A percentile compares a stretch with the other conserved stretches of the same genome.
Conservation (phyloP, 2,888 invertebrate genomes). For the Catocala sponsa region DNA sequence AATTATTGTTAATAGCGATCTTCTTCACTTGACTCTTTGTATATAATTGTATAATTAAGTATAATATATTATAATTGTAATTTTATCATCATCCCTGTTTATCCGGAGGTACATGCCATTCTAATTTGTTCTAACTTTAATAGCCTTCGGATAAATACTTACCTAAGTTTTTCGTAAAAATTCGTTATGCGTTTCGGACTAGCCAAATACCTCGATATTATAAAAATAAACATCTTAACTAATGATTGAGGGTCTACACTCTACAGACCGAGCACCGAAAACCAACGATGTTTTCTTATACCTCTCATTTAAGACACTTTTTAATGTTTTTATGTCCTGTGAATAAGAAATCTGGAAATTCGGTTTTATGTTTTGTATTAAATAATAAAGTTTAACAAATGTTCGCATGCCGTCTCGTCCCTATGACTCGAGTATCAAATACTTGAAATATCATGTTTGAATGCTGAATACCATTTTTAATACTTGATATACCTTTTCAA, state of each 20-base stretch:
- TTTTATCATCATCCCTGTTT: not conserved
- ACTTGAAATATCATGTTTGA: not conserved
- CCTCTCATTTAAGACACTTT: slow-evolving; percentile 49
- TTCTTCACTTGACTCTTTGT: too few species aligned
- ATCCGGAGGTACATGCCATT: slow-evolving; percentile 1
- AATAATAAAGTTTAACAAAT: slow-evolving; percentile 3
- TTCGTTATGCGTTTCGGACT: slow-evolving; percentile 74
- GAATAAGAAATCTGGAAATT: slow-evolving; percentile 32
- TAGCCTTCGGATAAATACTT: slow-evolving; percentile 22
- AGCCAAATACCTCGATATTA: slow-evolving; percentile 72
- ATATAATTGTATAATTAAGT: too few species aligned
- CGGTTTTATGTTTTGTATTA: slow-evolving; percentile 6
- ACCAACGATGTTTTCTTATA: slow-evolving; percentile 26
- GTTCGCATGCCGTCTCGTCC: slow-evolving; percentile 1
- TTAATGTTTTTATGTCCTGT: slow-evolving; percentile 13
- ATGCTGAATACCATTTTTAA: slow-evolving; percentile 11
- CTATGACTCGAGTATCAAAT: slow-evolving; percentile 9
- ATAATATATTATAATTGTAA: too few species aligned
- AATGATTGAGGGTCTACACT: slow-evolving; percentile 46
- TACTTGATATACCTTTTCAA: slow-evolving; percentile 9
- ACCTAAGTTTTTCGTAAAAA: slow-evolving; percentile 52
- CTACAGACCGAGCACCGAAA: slow-evolving; percentile 70
- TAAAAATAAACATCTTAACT: slow-evolving; percentile 60
- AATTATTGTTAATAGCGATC: too few species aligned
- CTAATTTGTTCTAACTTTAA: slow-evolving; percentile 5